Evolutionary conservation across 1,140 invertebrate species (phyloP), one percentile per base, ranked within the genome.

Genomic region (Danaus melanippus): DNA sequence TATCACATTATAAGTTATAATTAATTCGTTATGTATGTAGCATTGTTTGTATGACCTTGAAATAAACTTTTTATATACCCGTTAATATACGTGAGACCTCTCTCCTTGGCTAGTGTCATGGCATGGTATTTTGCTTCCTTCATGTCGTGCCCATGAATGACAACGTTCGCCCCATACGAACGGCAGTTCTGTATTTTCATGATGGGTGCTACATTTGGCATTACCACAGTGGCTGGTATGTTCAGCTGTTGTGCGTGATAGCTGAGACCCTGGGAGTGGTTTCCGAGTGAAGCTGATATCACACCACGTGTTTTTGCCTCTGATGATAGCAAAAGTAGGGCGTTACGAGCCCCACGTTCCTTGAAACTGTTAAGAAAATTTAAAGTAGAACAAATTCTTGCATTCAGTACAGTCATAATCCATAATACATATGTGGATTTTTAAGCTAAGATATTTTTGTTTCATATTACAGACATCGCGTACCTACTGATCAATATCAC

Each of bases 121-220:
- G 96, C 96, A 70, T 92, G 87, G 45, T 89, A 88, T 73, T 94
- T 96, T 0, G 95, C 93, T 84, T 97, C 95, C 12, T 90, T 92
- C 91, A 98, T 96, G 71, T 97, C 92, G 12, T 90, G 84, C 4
- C 97, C 97, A 11, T 93, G 87, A 3, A 98, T 91, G 10, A 98
- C 90, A 9, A 98, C 95, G 43, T 91, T 92, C 0, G 96, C 96
- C 10, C 95, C 94, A 72, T 92, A 95, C 53, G 92, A 92, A 47
- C 91, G 89, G 76, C 96, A 98, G 50, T 93, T 92, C 62, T 95
- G 90, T 45, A 98, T 93, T 87, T 98, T 98, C 95, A 98, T 98
- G 44, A 98, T 94, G 0, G 95, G 94, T 0, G 95, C 95, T 1
- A 95, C 90, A 10, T 93, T 91, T 0, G 97, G 97, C 97, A 98